Evolutionary conservation across 2,797 vertebrate species (phyloP).

Genomic region (Microchirus variegatus): DNA sequence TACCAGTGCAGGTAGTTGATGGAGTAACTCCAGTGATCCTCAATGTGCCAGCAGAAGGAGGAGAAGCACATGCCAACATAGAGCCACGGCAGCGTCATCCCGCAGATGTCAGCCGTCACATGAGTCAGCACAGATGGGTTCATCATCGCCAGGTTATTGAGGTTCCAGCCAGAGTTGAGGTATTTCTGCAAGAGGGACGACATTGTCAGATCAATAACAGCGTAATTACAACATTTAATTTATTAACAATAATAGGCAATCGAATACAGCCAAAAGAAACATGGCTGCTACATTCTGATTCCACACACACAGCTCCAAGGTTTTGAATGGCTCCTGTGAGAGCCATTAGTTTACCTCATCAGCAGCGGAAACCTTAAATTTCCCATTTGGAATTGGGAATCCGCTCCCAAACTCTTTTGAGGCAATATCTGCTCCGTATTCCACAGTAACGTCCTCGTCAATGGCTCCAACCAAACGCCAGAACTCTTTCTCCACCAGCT

Average conservation of each 20-base stretch:
- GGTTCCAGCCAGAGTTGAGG: slow-evolving; percentile 94
- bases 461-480: slow-evolving; percentile 97
- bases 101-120: slow-evolving; percentile 96
- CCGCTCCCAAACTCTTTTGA: slow-evolving; percentile 98
- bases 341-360: slow-evolving; percentile 85
- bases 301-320: neutral
- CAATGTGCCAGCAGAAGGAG: slow-evolving; percentile 99
- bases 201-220: neutral
- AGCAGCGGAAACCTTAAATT: slow-evolving; percentile 88
- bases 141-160: slow-evolving; percentile 99
- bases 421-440: slow-evolving; percentile 97
- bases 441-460: slow-evolving; percentile 96
- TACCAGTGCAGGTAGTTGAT: slow-evolving; percentile 99
- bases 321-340: neutral
- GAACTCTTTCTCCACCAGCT: slow-evolving; percentile 97
- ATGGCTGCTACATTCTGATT: neutral
- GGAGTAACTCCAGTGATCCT: slow-evolving; percentile 99
- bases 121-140: slow-evolving; percentile 95
- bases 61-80: slow-evolving; percentile 99
- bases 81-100: slow-evolving; percentile 98
- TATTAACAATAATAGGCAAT: neutral
- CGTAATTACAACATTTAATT: neutral
- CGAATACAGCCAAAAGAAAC: neutral
- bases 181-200: slow-evolving; percentile 84
- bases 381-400: slow-evolving; percentile 92